Evolutionary conservation across 1,140 invertebrate species (phyloP), one percentile per base, ranked within the genome.

Genomic region (Aporrectodea caliginosa): DNA sequence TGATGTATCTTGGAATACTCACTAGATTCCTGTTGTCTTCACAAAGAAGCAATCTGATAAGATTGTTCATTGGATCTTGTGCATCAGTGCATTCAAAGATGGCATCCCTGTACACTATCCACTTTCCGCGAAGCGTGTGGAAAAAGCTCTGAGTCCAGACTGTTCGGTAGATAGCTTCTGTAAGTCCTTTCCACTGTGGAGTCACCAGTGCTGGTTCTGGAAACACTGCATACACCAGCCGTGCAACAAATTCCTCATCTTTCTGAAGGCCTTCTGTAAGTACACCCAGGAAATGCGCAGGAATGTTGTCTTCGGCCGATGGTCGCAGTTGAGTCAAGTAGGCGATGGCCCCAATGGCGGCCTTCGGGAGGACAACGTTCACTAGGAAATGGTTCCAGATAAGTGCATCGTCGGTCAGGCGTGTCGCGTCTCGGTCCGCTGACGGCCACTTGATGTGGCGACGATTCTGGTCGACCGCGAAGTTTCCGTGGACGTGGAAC

Each of bases 401-500:
- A 34, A 77, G 33, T n/a, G 14, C 68, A 27, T 35, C 35, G 75
- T 77, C 79, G n/a, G 30, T 34, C 2, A 77, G 12, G 16, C 1
- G 32, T 32, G n/a, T 29, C 16, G 16, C n/a, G 12, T 69, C 74
- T 34, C 78, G 75, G 33, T 80, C 79, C 12, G 75, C 75, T 31
- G 74, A 58, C 16, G 73, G 31, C 74, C 75, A 77, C 69, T 80
- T 80, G 2, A 80, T n/a, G 27, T 80, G 79, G 29, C 69, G 27
- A 22, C 79, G 32, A 35, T 80, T 80, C 27, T 77, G 75, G 22
- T 71, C 69, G 32, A 80, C 22, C 0, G 79, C 74, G 58, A 80
- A 80, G 58, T 68, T 78, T 29, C 74, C 79, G n/a, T 77, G 76
- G 68, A 80, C 35, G 29, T 80, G 79, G 31, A 80, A 34, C 31